phyloP scores from a whole-genome alignment of 2,888 invertebrate species.

The Acronicta leporina region DNA sequence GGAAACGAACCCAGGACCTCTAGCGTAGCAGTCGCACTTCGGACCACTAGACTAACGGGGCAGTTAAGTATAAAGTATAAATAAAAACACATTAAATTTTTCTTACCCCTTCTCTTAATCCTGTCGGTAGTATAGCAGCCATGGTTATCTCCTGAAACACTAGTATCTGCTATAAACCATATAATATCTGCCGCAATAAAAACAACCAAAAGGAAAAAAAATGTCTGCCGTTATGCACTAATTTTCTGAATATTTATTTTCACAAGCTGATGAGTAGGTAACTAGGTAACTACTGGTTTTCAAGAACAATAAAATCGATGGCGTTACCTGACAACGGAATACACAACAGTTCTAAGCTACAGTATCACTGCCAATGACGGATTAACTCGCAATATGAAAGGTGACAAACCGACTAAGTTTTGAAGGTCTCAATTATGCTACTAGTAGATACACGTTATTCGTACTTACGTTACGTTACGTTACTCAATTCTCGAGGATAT shows the following conservation, averaged over 20 bases:
- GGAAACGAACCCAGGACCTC: too few species aligned
- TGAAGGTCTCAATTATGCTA: slow-evolving; percentile 36
- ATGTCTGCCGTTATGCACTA: too few species aligned
- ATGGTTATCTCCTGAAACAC: slow-evolving; percentile 56
- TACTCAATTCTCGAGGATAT: too few species aligned
- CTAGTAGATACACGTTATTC: too few species aligned
- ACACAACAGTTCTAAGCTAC: slow-evolving; percentile 61
- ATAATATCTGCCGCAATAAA: background rate
- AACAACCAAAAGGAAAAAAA: too few species aligned
- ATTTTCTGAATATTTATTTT: slow-evolving; percentile 4
- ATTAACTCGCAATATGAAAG: slow-evolving; percentile 38
- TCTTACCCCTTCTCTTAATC: slow-evolving; percentile 79
- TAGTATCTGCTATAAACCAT: slow-evolving; percentile 35
- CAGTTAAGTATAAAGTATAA: too few species aligned
- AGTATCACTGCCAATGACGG: slow-evolving; percentile 43
- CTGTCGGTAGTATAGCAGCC: slow-evolving; percentile 80
- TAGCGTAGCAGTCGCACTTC: too few species aligned
- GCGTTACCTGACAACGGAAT: slow-evolving; percentile 82
- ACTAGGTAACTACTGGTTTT: slow-evolving; percentile 31
- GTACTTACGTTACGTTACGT: slow-evolving; percentile 11
- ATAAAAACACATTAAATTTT: slow-evolving; percentile 1
- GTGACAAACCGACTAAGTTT: slow-evolving; percentile 26
- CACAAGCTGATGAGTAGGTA: slow-evolving; percentile 25
- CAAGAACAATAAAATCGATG: slow-evolving; percentile 75
- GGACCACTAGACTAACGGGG: too few species aligned